Percentiles rank a stretch among this genome's conserved stretches.
Evolutionary conservation across 2,797 vertebrate genomes (phyloP).

Genomic region (Mionectes olivaceus): DNA sequence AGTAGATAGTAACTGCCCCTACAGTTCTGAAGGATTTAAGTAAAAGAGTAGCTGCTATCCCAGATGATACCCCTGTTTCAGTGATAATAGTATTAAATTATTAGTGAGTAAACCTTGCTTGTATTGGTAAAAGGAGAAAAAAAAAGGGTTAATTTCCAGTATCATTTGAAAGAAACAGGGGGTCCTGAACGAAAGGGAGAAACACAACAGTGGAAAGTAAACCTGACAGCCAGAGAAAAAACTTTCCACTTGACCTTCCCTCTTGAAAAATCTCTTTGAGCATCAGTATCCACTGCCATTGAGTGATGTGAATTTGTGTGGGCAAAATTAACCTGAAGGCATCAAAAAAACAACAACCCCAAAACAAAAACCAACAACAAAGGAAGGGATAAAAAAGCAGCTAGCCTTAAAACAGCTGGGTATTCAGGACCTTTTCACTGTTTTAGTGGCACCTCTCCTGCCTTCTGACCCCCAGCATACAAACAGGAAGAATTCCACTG

Average conservation of each 20-base stretch:
- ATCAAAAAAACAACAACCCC: background rate
- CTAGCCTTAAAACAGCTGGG: background rate
- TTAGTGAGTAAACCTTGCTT: background rate
- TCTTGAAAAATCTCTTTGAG: background rate
- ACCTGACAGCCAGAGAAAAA: background rate
- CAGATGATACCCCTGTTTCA: background rate
- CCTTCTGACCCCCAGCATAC: background rate
- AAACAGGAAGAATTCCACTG: background rate
- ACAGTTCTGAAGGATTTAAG: background rate
- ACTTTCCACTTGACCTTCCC: conserved; percentile 5
- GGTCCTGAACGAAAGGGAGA: background rate
- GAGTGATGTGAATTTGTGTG: background rate
- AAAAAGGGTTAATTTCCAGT: background rate
- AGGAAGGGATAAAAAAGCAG: background rate
- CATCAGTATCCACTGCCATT: background rate
- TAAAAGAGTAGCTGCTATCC: background rate
- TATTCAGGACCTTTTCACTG: background rate
- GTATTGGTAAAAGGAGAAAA: background rate
- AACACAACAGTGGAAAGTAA: background rate
- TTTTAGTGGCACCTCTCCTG: background rate
- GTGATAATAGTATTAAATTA: background rate
- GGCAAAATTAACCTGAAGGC: background rate
- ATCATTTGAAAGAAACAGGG: background rate
- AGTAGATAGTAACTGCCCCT: background rate
- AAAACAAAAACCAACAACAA: background rate